These are phyloP conservation scores for Miichthys miiuy DNA, from an alignment of 2,797 vertebrate species.

Conservation along the genomic window DNA sequence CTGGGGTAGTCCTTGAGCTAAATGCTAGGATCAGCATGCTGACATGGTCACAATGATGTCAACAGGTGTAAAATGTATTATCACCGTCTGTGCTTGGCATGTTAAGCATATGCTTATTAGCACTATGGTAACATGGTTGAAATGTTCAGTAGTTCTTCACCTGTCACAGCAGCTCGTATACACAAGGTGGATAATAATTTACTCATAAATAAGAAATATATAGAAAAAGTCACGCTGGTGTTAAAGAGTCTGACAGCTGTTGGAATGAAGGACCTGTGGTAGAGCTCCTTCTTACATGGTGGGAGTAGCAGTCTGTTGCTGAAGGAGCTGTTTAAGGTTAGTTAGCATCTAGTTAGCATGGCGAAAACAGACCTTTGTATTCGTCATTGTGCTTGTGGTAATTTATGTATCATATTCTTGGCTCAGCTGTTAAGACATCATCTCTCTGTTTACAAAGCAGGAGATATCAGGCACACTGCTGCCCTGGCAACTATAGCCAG, in stretches of 20 bases:
- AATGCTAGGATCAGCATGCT: neutral
- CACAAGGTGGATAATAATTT: no score
- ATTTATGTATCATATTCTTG: slow-evolving; percentile 9
- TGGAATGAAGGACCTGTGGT: no score
- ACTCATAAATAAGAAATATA: no score
- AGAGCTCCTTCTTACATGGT: no score
- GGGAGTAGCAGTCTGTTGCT: no score
- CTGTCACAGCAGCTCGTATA: no score
- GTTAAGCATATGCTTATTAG: neutral
- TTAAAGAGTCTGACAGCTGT: no score
- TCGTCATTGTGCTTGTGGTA: neutral
- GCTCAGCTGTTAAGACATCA: slow-evolving; percentile 28
- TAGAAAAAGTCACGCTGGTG: no score
- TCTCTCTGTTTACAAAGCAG: slow-evolving; percentile 60
- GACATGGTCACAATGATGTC: neutral
- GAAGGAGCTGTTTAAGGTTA: no score
- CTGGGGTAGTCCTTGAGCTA: neutral
- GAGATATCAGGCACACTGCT: slow-evolving; percentile 45
- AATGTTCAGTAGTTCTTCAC: neutral
- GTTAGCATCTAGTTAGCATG: neutral
- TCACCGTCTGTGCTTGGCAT: neutral
- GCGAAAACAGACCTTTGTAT: neutral
- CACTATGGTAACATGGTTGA: no score
- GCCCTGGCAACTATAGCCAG: slow-evolving; percentile 57
- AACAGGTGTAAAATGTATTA: neutral